Percentiles rank a stretch among this genome's conserved stretches.
These are phyloP conservation scores for Eupithecia insigniata DNA, from an alignment of 2,888 invertebrate genomes.

Conservation along the genomic window DNA sequence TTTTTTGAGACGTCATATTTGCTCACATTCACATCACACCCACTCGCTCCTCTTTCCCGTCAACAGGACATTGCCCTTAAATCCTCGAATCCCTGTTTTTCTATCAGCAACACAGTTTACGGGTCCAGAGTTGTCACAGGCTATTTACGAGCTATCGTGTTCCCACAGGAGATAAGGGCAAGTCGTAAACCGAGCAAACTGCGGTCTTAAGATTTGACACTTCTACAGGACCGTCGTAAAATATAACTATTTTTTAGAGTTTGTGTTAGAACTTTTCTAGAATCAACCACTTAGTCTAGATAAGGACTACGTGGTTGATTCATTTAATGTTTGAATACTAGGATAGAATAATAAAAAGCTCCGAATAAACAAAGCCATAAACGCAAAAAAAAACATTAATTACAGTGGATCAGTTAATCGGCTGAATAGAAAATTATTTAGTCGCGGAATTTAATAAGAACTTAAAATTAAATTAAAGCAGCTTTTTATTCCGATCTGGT, in stretches of 20 bases:
- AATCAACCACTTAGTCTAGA: too few species aligned
- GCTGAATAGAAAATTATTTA: neutral
- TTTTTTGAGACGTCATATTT: neutral
- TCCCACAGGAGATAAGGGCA: constrained; percentile 43
- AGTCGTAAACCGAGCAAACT: constrained; percentile 39
- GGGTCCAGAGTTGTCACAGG: constrained; percentile 39
- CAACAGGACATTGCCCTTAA: constrained; percentile 6
- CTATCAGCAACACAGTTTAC: constrained; percentile 33
- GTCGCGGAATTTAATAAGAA: neutral
- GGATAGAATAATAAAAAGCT: neutral
- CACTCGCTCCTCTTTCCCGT: neutral
- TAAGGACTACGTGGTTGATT: too few species aligned
- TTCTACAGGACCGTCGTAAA: constrained; percentile 21
- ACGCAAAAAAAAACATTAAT: too few species aligned
- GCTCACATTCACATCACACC: neutral
- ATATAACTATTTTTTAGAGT: constrained; percentile 19
- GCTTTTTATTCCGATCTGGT: too few species aligned
- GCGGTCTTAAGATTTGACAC: constrained; percentile 29
- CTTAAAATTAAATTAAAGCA: too few species aligned
- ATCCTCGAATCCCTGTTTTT: constrained; percentile 29
- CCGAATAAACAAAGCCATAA: neutral
- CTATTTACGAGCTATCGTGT: constrained; percentile 44
- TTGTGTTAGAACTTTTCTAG: neutral
- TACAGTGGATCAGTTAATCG: neutral
- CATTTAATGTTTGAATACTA: too few species aligned